Conservation (phyloP, 35 echinoderm and acorn worm species). For the Nesometra sesokonis region DNA sequence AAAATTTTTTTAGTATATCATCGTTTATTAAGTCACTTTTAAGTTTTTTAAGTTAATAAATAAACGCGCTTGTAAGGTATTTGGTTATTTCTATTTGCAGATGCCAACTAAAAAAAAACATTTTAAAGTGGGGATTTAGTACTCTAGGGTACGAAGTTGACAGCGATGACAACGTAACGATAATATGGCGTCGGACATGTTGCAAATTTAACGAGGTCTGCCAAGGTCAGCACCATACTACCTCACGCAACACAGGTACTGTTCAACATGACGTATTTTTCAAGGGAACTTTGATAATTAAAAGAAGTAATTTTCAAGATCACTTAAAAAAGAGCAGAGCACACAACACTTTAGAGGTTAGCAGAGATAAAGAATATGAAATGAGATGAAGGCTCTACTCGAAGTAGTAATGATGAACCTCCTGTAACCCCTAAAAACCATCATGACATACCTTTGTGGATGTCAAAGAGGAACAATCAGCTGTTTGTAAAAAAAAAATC, state of each 20-base stretch:
- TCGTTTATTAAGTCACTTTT: no score
- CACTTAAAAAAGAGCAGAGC: background rate
- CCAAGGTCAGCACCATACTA: background rate
- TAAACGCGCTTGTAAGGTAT: no score
- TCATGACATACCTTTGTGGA: background rate
- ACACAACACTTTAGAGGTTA: background rate
- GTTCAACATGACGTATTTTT: background rate
- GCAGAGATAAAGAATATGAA: background rate
- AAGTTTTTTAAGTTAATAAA: no score
- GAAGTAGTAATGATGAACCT: background rate
- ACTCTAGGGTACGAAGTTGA: no score
- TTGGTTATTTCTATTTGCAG: no score
- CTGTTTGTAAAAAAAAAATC: background rate
- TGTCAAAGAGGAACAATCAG: background rate
- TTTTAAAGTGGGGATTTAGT: no score
- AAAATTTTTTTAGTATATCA: no score
- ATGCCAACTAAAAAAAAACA: no score
- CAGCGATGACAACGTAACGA: background rate
- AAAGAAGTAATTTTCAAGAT: background rate
- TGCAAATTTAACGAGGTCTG: background rate
- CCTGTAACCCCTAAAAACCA: background rate
- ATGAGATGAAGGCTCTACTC: no score
- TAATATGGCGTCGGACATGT: background rate
- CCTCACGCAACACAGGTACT: background rate
- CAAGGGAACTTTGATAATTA: background rate